Conservation (phyloP, 2,113 vertebrate genomes). For the Sminthopsis crassicaudata region DNA sequence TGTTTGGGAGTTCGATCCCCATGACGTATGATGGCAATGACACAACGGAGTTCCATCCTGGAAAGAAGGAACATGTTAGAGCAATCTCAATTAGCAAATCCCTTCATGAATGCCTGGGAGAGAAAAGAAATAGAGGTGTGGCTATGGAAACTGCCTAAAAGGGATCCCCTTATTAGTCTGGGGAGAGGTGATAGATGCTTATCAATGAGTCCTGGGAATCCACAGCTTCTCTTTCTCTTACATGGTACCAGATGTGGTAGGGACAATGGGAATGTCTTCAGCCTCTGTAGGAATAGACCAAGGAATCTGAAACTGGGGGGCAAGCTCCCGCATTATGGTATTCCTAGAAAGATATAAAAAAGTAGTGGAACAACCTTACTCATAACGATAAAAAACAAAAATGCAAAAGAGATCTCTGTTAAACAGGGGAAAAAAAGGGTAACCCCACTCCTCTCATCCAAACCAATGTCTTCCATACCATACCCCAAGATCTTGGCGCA, state of each 20-base stretch:
- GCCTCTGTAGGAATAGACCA: conserved; percentile 99
- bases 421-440: conserved; percentile 45
- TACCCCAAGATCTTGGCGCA: conserved; percentile 99
- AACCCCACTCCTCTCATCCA: background rate
- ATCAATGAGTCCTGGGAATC: background rate
- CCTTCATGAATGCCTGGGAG: background rate
- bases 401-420: conserved; percentile 1
- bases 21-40: conserved; percentile 97
- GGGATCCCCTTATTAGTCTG: background rate
- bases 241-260: conserved; percentile 99
- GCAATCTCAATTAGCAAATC: background rate
- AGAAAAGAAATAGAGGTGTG: background rate
- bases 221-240: conserved; percentile 82
- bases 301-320: conserved; percentile 98
- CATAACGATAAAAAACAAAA: background rate
- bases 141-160: conserved; percentile 5
- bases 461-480: conserved; percentile 77
- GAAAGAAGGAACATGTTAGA: conserved; percentile 1
- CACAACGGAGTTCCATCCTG: conserved; percentile 99
- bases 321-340: conserved; percentile 98
- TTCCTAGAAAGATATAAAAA: conserved; percentile 86
- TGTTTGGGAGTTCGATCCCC: conserved; percentile 98
- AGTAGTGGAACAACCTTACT: background rate
- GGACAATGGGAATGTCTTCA: conserved; percentile 99
- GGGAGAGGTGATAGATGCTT: background rate